These are phyloP conservation scores for Muscicapa adusta DNA, from an alignment of 2,113 vertebrate species.

Conservation along the genomic window DNA sequence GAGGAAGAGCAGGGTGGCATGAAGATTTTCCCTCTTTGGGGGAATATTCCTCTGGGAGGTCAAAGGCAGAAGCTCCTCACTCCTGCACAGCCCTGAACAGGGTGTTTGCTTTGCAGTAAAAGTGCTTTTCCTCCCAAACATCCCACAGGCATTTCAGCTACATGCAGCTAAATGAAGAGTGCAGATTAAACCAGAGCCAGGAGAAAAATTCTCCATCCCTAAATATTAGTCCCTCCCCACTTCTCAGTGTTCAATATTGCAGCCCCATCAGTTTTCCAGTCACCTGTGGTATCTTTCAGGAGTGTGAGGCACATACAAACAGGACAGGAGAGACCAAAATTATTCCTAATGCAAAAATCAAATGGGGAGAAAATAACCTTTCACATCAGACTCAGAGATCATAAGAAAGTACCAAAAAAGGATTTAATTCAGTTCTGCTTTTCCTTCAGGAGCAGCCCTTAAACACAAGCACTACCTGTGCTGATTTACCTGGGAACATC, in stretches of 20 bases:
- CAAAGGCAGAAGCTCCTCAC: neutral
- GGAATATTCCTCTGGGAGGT: neutral
- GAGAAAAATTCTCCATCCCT: neutral
- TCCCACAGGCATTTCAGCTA: neutral
- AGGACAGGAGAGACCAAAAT: neutral
- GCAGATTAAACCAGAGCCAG: neutral
- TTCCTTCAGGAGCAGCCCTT: neutral
- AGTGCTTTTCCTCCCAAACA: neutral
- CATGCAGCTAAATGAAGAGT: neutral
- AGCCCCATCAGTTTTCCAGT: neutral
- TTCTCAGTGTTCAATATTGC: neutral
- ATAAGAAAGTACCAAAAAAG: neutral
- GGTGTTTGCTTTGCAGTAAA: neutral
- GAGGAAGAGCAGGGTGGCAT: neutral
- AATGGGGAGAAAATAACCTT: neutral
- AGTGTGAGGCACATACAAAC: neutral
- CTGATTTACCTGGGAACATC: constrained; percentile 37
- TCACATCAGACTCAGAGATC: neutral
- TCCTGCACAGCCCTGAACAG: neutral
- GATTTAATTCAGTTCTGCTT: neutral
- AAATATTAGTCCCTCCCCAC: neutral
- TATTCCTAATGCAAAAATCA: neutral
- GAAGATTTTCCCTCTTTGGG: neutral
- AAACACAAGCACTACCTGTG: constrained; percentile 18
- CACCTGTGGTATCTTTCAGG: neutral